A percentile compares a stretch with the other conserved stretches of the same genome.
Conservation (phyloP, 2,113 vertebrate genomes). For the Ondatra zibethicus region DNA sequence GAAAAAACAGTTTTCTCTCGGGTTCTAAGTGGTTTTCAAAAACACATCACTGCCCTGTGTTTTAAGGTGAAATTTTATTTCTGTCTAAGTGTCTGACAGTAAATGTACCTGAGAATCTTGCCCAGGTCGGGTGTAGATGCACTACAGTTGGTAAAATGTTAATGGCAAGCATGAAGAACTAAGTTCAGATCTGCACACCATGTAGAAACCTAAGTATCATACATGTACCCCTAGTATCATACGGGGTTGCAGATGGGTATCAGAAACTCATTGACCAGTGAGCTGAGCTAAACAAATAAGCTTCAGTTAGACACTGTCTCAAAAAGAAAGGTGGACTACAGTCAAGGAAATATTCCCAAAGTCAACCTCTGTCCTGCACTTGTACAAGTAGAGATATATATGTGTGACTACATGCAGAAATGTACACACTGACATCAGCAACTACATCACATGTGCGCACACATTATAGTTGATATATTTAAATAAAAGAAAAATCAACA, state of each 20-base stretch:
- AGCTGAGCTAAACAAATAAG: not conserved
- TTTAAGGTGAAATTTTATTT: slow-evolving; percentile 8
- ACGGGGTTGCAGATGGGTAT: not conserved
- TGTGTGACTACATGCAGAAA: not conserved
- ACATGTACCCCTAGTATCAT: no score
- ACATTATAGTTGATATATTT: not conserved
- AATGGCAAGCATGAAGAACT: not conserved
- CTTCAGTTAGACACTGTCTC: not conserved
- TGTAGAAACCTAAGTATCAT: not conserved
- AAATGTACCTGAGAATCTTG: not conserved
- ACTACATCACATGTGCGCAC: not conserved
- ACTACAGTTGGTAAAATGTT: not conserved
- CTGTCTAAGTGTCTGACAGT: not conserved
- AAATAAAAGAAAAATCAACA: slow-evolving; percentile 20
- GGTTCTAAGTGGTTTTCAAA: slow-evolving; percentile 49
- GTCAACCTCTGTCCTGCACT: not conserved
- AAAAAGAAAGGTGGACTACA: not conserved
- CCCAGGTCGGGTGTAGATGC: not conserved
- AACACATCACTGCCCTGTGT: not conserved
- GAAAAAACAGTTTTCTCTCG: not conserved
- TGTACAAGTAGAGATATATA: not conserved
- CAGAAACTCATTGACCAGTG: not conserved
- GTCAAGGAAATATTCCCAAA: not conserved
- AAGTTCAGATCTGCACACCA: not conserved
- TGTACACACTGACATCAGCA: not conserved